Evolutionary conservation across 92 coral and sea anemone genomes (phyloP).

Genomic region (Bergia sp.): DNA sequence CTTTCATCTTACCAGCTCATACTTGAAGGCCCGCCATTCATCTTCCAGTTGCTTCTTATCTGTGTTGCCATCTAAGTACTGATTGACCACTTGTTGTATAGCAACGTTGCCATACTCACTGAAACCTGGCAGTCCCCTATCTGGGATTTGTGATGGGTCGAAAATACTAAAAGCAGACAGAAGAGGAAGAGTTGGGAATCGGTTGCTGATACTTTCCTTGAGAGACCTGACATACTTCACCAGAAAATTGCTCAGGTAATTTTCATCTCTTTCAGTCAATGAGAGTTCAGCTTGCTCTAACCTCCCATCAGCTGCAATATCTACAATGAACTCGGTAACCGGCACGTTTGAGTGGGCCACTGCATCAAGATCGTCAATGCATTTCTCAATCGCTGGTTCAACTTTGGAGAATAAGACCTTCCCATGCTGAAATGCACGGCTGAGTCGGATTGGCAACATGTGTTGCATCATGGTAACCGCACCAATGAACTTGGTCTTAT

Average conservation of each 20-base stretch:
- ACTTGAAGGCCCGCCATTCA: constrained; percentile 52
- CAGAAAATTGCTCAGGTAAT: constrained; percentile 31
- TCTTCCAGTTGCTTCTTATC: neutral
- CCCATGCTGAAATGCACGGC: constrained; percentile 44
- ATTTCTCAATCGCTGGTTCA: constrained; percentile 43
- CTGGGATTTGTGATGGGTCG: constrained; percentile 34
- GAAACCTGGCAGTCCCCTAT: constrained; percentile 40
- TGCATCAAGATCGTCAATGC: constrained; percentile 35
- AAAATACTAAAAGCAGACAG: constrained; percentile 40
- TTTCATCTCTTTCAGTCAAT: neutral
- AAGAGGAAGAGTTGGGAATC: constrained; percentile 41
- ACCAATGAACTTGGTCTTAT: constrained; percentile 39
- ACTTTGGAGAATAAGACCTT: constrained; percentile 27
- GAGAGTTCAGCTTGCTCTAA: constrained; percentile 23
- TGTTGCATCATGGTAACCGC: constrained; percentile 35
- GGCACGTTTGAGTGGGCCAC: constrained; percentile 18
- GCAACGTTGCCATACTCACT: constrained; percentile 16
- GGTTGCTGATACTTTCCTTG: constrained; percentile 18
- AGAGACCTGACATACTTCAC: constrained; percentile 30
- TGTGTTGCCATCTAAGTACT: neutral
- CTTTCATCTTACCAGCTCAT: constrained; percentile 47
- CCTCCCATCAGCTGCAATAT: constrained; percentile 33
- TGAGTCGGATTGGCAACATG: constrained; percentile 33
- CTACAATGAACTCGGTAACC: constrained; percentile 7
- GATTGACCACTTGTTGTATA: too few relatives aligned